phyloP scores from a whole-genome alignment of 2,113 vertebrate genomes.

The Epinephelus cyanopodus region DNA sequence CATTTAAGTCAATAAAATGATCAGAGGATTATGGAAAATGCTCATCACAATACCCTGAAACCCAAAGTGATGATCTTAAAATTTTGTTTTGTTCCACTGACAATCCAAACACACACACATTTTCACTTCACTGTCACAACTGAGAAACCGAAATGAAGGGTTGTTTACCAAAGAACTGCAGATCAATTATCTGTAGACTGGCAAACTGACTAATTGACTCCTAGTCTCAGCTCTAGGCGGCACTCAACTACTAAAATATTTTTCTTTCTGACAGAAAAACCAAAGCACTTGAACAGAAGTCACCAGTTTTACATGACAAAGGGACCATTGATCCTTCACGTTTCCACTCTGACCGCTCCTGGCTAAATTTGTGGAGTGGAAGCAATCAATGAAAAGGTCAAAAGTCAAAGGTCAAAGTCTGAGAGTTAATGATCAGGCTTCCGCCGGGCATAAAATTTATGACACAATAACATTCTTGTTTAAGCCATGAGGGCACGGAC shows the following conservation, averaged over 20 bases:
- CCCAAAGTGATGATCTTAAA: no score
- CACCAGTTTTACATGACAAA: neutral
- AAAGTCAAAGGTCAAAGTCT: conserved; percentile 34
- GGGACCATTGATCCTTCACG: neutral
- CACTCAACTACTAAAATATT: neutral
- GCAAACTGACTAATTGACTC: no score
- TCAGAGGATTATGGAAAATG: no score
- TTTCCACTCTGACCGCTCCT: neutral
- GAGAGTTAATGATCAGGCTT: conserved; percentile 13
- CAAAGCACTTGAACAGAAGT: neutral
- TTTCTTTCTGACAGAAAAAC: neutral
- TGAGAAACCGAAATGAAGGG: neutral
- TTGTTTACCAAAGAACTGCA: neutral
- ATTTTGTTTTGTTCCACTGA: no score
- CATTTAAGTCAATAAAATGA: no score
- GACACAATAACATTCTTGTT: neutral
- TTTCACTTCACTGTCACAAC: no score
- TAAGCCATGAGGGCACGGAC: neutral
- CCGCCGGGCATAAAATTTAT: neutral
- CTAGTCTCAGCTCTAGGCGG: neutral
- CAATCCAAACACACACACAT: neutral
- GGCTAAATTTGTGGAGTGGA: neutral
- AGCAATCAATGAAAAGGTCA: conserved; percentile 16
- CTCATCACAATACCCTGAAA: no score
- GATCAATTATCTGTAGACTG: neutral